phyloP scores from a whole-genome alignment of 1,140 invertebrate genomes.

The Panagrolaimus sp. region DNA sequence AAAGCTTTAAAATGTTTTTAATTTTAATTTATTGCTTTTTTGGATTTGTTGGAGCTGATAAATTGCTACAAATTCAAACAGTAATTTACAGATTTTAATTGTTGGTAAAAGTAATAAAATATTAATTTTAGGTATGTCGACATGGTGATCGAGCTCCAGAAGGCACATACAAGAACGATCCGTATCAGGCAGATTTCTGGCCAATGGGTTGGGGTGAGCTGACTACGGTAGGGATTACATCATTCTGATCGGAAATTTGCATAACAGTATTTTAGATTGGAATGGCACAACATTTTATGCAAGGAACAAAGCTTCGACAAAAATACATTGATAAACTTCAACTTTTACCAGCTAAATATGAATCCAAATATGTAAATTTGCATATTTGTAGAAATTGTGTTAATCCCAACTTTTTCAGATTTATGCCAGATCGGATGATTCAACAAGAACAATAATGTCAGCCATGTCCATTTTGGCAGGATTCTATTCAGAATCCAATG shows the following conservation, averaged over 20 bases:
- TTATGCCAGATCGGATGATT: constrained; percentile 20
- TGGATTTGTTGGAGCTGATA: background rate
- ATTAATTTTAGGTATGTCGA: background rate
- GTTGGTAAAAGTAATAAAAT: background rate
- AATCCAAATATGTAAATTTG: background rate
- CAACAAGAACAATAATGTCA: constrained; percentile 22
- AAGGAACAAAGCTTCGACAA: constrained; percentile 10
- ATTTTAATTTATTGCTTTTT: too few species aligned
- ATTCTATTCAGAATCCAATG: constrained; percentile 23
- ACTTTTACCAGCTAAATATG: background rate
- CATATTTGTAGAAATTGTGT: background rate
- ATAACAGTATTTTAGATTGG: constrained; percentile 13
- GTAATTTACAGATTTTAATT: background rate
- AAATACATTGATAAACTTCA: background rate
- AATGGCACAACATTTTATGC: constrained; percentile 20
- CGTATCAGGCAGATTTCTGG: background rate
- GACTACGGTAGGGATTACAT: background rate
- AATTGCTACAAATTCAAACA: background rate
- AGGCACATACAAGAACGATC: background rate
- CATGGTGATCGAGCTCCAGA: constrained; percentile 1
- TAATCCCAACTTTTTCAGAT: background rate
- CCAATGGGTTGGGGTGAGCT: background rate
- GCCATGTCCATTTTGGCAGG: constrained; percentile 20
- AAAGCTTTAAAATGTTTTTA: background rate
- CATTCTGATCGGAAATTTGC: background rate